Evolutionary conservation across 1,140 invertebrate species (phyloP).

Genomic region (Pinna nobilis): DNA sequence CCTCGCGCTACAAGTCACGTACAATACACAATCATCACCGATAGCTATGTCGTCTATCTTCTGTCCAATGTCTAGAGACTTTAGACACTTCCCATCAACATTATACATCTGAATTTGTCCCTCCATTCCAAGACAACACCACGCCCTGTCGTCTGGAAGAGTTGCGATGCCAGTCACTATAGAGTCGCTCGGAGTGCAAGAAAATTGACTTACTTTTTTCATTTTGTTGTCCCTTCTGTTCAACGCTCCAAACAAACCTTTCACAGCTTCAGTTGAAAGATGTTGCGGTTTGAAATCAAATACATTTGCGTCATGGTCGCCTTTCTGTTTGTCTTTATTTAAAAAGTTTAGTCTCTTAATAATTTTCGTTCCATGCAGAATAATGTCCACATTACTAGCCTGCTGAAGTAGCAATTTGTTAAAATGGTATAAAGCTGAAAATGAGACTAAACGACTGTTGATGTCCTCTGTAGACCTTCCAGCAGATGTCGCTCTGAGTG

Average conservation of each 20-base stretch:
- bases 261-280: constrained; percentile 1
- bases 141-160: constrained; percentile 14
- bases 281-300: not conserved
- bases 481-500: not conserved
- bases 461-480: not conserved
- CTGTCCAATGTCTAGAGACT: constrained; percentile 8
- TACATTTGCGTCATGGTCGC: not conserved
- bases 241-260: constrained; percentile 18
- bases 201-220: not conserved
- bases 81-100: constrained; percentile 12
- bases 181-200: constrained; percentile 8
- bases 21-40: not conserved
- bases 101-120: not conserved
- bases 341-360: constrained; percentile 4
- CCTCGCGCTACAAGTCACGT: constrained; percentile 8
- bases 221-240: not conserved
- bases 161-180: constrained; percentile 23
- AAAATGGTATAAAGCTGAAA: constrained; percentile 15
- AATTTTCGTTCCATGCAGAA: constrained; percentile 14
- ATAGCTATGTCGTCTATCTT: constrained; percentile 16
- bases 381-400: constrained; percentile 12
- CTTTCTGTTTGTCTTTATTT: not conserved
- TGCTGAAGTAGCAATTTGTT: constrained; percentile 15
- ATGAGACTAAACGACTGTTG: constrained; percentile 7
- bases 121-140: constrained; percentile 27